Conservation (phyloP, 2,113 vertebrate genomes). For the Psilopsiagon aymara region DNA sequence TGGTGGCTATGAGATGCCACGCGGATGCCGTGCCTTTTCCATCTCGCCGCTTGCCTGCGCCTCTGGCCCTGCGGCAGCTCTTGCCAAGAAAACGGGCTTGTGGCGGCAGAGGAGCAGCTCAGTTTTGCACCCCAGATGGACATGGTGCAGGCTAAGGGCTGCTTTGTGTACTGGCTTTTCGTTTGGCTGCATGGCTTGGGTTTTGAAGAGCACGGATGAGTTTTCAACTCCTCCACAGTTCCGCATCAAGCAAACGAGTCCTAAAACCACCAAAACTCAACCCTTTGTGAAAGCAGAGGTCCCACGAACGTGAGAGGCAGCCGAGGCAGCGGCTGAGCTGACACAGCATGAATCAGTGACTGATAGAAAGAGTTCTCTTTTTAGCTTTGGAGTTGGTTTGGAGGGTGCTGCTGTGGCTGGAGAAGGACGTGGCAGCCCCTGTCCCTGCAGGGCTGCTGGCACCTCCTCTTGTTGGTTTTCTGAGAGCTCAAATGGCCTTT, state of each 20-base stretch:
- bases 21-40: neutral
- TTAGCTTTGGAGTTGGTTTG: neutral
- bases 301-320: neutral
- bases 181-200: neutral
- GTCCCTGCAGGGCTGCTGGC: neutral
- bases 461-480: neutral
- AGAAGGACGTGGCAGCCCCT: neutral
- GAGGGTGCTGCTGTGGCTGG: neutral
- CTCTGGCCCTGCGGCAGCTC: neutral
- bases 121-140: neutral
- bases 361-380: rapidly evolving
- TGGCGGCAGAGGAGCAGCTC: neutral
- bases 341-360: rapidly evolving
- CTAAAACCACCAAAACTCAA: slow-evolving; percentile 48
- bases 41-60: neutral
- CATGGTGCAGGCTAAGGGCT: rapidly evolving
- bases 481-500: neutral
- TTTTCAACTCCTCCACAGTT: slow-evolving; percentile 39
- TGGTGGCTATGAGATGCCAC: neutral
- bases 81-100: neutral
- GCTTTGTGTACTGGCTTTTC: neutral
- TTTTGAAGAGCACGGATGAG: neutral
- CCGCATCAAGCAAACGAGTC: neutral
- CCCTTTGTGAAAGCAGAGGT: neutral
- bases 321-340: neutral